Conservation (phyloP, 2,113 vertebrate species). For the Aldabrachelys gigantea region DNA sequence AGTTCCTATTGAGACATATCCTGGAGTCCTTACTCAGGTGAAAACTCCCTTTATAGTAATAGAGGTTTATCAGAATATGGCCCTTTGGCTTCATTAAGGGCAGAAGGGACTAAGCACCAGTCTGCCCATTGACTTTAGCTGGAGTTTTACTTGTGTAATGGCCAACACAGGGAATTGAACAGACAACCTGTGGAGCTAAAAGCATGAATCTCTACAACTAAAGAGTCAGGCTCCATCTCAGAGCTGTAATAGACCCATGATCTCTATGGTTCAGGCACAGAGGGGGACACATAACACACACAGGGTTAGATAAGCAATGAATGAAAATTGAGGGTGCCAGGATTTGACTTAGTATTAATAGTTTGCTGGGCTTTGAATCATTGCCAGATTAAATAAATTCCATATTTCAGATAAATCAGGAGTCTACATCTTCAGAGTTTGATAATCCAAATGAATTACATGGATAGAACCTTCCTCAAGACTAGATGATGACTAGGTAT, state of each 20-base stretch:
- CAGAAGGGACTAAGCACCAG: background rate
- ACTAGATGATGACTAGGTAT: background rate
- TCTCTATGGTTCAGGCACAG: background rate
- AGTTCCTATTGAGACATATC: background rate
- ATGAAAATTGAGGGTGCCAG: background rate
- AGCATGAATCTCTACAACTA: background rate
- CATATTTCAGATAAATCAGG: background rate
- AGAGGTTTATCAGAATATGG: background rate
- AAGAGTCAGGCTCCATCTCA: background rate
- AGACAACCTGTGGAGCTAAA: background rate
- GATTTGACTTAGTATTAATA: background rate
- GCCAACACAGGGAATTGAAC: background rate
- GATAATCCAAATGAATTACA: background rate
- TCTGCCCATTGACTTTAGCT: background rate
- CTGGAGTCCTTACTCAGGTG: background rate
- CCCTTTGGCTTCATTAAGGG: background rate
- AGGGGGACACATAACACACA: background rate
- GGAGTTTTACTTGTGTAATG: background rate
- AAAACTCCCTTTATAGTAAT: background rate
- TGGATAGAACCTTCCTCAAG: background rate
- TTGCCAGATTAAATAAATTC: background rate
- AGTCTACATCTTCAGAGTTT: background rate
- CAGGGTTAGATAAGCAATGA: background rate
- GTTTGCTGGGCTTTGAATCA: background rate
- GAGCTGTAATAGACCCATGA: background rate